A percentile compares a stretch with the other conserved stretches of the same genome.
These are phyloP conservation scores for Caradrina kadenii DNA, from an alignment of 2,888 invertebrate genomes.

Conservation along the genomic window DNA sequence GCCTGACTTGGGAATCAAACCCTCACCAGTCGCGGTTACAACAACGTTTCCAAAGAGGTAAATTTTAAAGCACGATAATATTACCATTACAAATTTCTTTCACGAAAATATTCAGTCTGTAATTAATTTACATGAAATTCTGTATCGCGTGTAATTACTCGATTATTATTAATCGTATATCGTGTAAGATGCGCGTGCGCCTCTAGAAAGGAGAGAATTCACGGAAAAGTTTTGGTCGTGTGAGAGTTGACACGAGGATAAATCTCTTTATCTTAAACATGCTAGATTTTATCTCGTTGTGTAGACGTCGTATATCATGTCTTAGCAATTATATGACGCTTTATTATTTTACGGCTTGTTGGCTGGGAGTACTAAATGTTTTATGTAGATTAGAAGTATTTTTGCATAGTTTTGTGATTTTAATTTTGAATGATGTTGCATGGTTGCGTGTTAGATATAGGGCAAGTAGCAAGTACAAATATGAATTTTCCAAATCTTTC, in stretches of 20 bases:
- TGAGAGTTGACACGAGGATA: constrained; percentile 61
- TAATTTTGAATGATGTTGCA: not conserved
- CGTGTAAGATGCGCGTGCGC: constrained; percentile 45
- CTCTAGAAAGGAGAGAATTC: constrained; percentile 53
- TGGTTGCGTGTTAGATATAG: too few relatives aligned
- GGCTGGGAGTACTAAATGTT: constrained; percentile 13
- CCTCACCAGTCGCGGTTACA: too few relatives aligned
- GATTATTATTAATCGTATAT: constrained; percentile 51
- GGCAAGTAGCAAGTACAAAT: too few relatives aligned
- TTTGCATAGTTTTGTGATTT: not conserved
- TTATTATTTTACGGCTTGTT: constrained; percentile 39
- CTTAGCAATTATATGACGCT: constrained; percentile 39
- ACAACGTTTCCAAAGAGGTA: too few relatives aligned
- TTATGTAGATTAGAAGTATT: constrained; percentile 19
- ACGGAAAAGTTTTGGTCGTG: constrained; percentile 59
- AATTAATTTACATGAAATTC: constrained; percentile 48
- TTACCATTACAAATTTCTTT: constrained; percentile 30
- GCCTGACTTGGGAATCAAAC: too few relatives aligned
- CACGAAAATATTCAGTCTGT: constrained; percentile 40
- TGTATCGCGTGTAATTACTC: constrained; percentile 48
- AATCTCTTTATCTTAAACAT: constrained; percentile 63
- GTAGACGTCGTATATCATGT: constrained; percentile 40
- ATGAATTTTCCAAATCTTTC: too few relatives aligned
- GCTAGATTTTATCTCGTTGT: constrained; percentile 58
- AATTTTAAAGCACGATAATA: not conserved